A percentile compares a stretch with the other conserved stretches of the same genome.
Evolutionary conservation across 2,888 invertebrate species (phyloP).

Genomic region (Chrysomela aeneicollis): DNA sequence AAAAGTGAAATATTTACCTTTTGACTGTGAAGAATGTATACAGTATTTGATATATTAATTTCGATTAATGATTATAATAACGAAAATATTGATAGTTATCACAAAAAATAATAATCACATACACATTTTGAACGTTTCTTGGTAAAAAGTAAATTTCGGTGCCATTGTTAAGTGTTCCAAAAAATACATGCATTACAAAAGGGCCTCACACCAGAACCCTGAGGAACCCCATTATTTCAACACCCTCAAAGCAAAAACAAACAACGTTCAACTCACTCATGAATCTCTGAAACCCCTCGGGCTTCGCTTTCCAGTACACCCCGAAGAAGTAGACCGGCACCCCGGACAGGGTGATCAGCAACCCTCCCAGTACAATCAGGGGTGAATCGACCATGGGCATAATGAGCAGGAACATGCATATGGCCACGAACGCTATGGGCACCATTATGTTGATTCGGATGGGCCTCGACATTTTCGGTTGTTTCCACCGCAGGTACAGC

Average conservation of each 20-base stretch:
- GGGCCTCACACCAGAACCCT: too few relatives aligned
- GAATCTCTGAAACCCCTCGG: conserved; percentile 65
- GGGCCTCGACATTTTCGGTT: conserved; percentile 81
- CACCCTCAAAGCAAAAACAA: not conserved
- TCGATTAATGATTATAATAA: too few relatives aligned
- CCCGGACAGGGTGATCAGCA: conserved; percentile 81
- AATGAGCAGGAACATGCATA: conserved; percentile 80
- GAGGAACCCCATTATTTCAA: not conserved
- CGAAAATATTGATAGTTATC: too few relatives aligned
- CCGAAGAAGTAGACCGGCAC: conserved; percentile 83
- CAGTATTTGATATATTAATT: too few relatives aligned
- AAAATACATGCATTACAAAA: too few relatives aligned
- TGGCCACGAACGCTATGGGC: conserved; percentile 78
- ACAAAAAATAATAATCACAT: too few relatives aligned
- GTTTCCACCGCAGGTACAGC: conserved; percentile 81
- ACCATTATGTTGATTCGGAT: conserved; percentile 76
- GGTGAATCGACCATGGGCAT: conserved; percentile 84
- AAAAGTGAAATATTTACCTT: not conserved
- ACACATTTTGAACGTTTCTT: too few relatives aligned
- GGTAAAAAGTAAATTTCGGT: too few relatives aligned
- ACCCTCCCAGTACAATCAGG: conserved; percentile 79
- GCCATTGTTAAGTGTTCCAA: too few relatives aligned
- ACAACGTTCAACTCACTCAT: conserved; percentile 66
- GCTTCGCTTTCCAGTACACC: conserved; percentile 73
- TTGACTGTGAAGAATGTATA: too few relatives aligned